Percentiles rank a stretch among this genome's conserved stretches.
phyloP scores from a whole-genome alignment of 2,797 vertebrate genomes.

The Hemibagrus guttatus region DNA sequence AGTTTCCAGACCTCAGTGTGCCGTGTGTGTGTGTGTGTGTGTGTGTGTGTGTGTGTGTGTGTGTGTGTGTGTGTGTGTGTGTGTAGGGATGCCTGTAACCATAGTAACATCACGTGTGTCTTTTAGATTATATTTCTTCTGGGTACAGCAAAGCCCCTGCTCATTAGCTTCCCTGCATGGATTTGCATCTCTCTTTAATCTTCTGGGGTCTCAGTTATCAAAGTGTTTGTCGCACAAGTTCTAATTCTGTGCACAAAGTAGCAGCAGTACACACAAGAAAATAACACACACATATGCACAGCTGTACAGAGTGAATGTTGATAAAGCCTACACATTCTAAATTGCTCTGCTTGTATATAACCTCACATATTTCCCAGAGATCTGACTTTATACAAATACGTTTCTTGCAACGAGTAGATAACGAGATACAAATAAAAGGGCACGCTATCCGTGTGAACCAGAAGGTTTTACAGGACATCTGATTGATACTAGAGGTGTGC shows the following conservation, averaged over 20 bases:
- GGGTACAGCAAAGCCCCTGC: slow-evolving; percentile 1
- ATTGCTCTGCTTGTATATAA: too few relatives aligned
- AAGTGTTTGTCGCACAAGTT: background rate
- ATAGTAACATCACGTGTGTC: background rate
- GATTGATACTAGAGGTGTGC: too few relatives aligned
- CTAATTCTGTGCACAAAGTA: background rate
- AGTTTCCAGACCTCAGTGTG: background rate
- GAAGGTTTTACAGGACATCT: background rate
- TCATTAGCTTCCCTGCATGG: background rate
- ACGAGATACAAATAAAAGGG: background rate
- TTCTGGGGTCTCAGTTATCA: background rate
- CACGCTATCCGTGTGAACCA: too few relatives aligned
- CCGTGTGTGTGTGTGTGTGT: background rate
- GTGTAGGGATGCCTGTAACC: background rate
- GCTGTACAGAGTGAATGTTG: background rate
- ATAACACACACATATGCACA: background rate
- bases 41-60: slow-evolving; percentile 2
- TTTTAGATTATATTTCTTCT: slow-evolving; percentile 7
- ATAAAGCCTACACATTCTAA: background rate
- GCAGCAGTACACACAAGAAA: background rate
- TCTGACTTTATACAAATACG: too few relatives aligned
- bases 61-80: background rate
- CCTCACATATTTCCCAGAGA: too few relatives aligned
- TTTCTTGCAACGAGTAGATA: background rate
- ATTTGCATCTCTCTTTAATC: slow-evolving; percentile 13